Base-by-base conservation (phyloP, 2,888 invertebrate genomes). In the Shargacucullia verbasci region DNA sequence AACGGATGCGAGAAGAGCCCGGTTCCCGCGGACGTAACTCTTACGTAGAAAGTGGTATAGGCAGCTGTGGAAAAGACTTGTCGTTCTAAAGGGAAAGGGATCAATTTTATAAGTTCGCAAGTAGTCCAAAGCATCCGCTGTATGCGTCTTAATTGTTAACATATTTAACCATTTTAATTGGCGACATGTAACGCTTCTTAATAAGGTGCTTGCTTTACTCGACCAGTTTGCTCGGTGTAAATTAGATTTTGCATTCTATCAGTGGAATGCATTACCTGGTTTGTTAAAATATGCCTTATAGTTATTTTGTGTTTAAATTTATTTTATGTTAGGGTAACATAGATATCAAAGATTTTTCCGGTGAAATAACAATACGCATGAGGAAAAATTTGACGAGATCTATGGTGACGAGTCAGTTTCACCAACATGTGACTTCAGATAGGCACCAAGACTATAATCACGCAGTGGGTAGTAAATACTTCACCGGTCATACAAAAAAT, bases 21-120 rank as follows among this genome's bases (percentile, higher is more conserved):
- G 68, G 81, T 83, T 85, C 82, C 79, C 79, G 81, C 82, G 82
- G 81, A 82, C 81, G 79, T 81, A 78, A 78, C 75, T 65, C 57
- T 59, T 68, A 49, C 41, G 49, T 85, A 81, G 86, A 85, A 87
- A 86, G 86, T 85, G 74, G 79, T 70, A 63, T 75, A 45, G n/a
- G n/a, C n/a, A n/a, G 60, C 58, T 15, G 46, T 34, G 58, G 65
- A 76, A 76, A 78, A 75, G 70, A 47, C 57, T 47, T 48, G 54
- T 41, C 54, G 52, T 14, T 33, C 43, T 56, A 56, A 70, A 81
- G 79, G 81, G 82, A 84, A 84, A 82, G 80, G 82, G 76, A 70
- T 74, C 48, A 65, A 63, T 70, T 76, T 80, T 58, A 29, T 29
- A 29, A 65, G 34, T 40, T 73, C 63, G 58, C 58, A 75, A 72